Conservation (phyloP, 35 echinoderm and acorn worm species). For the Eucidaris tribuloides region DNA sequence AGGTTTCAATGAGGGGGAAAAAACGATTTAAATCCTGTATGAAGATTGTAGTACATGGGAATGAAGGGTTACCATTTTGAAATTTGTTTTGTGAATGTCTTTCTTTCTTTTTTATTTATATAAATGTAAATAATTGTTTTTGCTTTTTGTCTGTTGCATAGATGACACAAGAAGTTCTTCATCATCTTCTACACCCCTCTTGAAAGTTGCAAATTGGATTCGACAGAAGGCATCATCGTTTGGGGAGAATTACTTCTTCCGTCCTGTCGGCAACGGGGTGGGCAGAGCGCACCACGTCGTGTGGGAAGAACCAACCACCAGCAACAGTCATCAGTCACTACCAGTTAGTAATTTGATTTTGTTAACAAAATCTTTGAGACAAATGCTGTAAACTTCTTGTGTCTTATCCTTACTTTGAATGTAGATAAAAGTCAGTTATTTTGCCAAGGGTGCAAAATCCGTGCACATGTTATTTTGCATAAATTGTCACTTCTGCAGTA, state of each 20-base stretch:
- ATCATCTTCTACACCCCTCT: conserved; percentile 13
- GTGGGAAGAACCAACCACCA: neutral
- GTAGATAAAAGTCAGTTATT: too few species aligned
- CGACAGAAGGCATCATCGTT: conserved; percentile 47
- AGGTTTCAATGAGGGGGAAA: too few species aligned
- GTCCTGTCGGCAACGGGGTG: conserved; percentile 18
- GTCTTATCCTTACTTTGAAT: neutral
- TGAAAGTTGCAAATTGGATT: conserved; percentile 51
- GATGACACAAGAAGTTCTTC: neutral
- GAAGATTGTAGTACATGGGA: too few species aligned
- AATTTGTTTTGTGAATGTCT: too few species aligned
- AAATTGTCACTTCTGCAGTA: too few species aligned
- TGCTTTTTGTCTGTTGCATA: neutral
- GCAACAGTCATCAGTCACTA: neutral
- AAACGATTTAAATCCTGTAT: too few species aligned
- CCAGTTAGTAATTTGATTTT: neutral
- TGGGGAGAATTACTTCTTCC: conserved; percentile 57
- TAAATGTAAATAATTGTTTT: too few species aligned
- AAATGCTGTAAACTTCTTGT: neutral
- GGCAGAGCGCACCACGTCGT: neutral
- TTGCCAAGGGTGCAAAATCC: too few species aligned
- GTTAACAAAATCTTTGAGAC: neutral
- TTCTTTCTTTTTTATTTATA: too few species aligned
- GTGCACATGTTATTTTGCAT: too few species aligned
- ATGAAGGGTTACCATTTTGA: too few species aligned